Evolutionary conservation across 2,888 invertebrate species (phyloP), one percentile per base, ranked within the genome.

Genomic region (Kuschelorhynchus macadamiae): DNA sequence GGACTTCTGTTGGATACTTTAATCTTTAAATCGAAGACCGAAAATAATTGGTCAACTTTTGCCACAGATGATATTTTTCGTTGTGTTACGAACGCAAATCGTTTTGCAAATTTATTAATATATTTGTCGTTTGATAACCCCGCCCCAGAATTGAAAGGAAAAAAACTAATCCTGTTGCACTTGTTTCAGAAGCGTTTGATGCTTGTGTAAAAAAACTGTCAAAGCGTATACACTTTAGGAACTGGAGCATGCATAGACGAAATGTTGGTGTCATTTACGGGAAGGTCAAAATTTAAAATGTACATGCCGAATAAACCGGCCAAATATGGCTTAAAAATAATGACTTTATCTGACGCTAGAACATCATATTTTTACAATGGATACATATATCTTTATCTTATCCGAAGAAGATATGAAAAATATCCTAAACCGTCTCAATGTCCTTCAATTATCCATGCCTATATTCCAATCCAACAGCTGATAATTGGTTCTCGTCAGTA

Each of bases 391-490:
- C 9, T 47, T 18, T 17, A 8, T 16, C 17, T 17, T 41, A 16
- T 12, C 14, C 41, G 14, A 41, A 12, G 41, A 41, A 18, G 18
- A 47, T 25, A 49, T 11, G 25, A 5, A 25, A n/a, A n/a, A 21
- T 49, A 12, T 49, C 14, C 30, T 11, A 49, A 49, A 25, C 71
- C 60, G 33, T 53, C 71, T n/a, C 59, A 46, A 18, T 17, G 67
- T 72, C 3, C 42, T 74, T 12, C 32, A 65, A 20, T 50, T 75
- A 9, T 44, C 70, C n/a, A 50, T 67, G 59, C 71, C 72, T 36
- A 71, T 73, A 47, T 44, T 50, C n/a, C 70, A 68, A 12, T 62
- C 67, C 16, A 76, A 76, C 49, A 41, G 74, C n/a, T n/a, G n/a
- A n/a, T n/a, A n/a, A n/a, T n/a, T n/a, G n/a, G n/a, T n/a, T n/a